Conservation (phyloP, 2,113 vertebrate genomes). For the Parus major region DNA sequence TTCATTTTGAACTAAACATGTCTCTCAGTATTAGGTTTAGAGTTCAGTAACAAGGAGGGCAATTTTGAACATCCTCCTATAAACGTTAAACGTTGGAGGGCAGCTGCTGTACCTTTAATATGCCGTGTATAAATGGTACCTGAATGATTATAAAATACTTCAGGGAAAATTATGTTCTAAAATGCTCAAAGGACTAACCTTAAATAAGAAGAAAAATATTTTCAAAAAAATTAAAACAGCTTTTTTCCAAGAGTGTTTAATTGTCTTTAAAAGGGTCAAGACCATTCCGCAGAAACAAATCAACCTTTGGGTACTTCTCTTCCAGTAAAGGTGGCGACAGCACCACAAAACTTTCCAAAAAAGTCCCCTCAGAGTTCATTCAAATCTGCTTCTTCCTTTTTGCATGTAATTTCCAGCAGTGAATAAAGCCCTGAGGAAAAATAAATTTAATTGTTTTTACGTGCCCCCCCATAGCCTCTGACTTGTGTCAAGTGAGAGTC, state of each 20-base stretch:
- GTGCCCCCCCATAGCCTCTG: neutral
- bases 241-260: neutral
- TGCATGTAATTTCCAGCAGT: neutral
- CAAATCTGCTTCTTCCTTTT: neutral
- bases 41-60: neutral
- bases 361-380: neutral
- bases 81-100: neutral
- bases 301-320: neutral
- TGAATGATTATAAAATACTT: neutral
- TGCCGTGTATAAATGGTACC: neutral
- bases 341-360: neutral
- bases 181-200: neutral
- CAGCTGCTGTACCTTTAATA: neutral
- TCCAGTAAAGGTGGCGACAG: neutral
- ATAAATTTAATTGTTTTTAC: neutral
- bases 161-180: neutral
- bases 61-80: neutral
- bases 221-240: neutral
- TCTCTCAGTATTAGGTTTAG: neutral
- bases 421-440: conserved; percentile 8
- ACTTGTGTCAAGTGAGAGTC: neutral
- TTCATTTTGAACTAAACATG: neutral
- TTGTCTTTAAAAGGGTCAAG: neutral
- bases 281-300: neutral
- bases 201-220: neutral